These are phyloP conservation scores for Zenarchopterus dispar DNA, from an alignment of 2,797 vertebrate genomes.

Conservation along the genomic window DNA sequence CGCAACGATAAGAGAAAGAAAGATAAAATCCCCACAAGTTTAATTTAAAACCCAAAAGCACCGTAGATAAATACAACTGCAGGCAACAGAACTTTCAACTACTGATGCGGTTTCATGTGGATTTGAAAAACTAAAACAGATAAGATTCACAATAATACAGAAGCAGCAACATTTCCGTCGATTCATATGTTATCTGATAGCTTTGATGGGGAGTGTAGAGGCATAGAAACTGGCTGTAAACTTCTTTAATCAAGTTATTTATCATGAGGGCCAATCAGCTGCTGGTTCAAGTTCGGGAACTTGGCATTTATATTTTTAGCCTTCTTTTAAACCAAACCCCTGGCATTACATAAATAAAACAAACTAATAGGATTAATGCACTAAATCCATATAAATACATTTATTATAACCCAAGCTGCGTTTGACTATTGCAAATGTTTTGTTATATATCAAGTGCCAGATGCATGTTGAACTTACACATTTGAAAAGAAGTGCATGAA, in stretches of 20 bases:
- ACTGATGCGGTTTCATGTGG: background rate
- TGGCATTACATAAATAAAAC: no score
- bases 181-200: constrained; percentile 2
- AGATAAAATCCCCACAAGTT: constrained; percentile 17
- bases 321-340: no score
- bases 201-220: background rate
- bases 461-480: no score
- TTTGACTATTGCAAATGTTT: no score
- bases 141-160: background rate
- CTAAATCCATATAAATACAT: no score
- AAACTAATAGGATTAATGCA: no score
- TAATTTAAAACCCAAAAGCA: constrained; percentile 1
- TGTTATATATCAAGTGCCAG: no score
- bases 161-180: constrained; percentile 2
- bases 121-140: constrained; percentile 1
- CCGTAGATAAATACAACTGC: background rate
- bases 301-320: background rate
- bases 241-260: background rate
- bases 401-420: no score
- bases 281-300: background rate
- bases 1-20: constrained; percentile 22
- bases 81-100: background rate
- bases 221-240: background rate
- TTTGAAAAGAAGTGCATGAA: no score
- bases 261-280: background rate